Conservation (phyloP, 2,797 vertebrate species). For the Peromyscus attwateri region DNA sequence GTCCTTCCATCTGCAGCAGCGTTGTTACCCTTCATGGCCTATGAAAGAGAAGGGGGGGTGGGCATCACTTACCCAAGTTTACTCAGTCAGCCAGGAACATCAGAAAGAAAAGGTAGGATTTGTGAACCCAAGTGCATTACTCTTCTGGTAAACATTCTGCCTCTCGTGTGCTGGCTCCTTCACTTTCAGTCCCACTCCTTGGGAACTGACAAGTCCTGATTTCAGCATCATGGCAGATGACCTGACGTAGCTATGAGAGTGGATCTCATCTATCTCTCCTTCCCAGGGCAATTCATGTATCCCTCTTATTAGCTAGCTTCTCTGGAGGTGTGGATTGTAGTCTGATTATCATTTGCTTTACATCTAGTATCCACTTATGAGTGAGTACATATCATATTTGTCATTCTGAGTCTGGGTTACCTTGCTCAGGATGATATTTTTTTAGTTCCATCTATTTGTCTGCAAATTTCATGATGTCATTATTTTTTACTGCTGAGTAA, state of each 20-base stretch:
- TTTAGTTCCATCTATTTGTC: too few species aligned
- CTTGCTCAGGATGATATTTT: too few species aligned
- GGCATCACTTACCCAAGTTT: neutral
- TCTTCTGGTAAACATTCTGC: neutral
- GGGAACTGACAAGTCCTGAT: neutral
- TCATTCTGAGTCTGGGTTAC: too few species aligned
- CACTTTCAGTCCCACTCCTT: rapidly evolving
- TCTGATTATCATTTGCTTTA: too few species aligned
- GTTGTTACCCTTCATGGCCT: neutral
- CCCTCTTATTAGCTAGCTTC: too few species aligned
- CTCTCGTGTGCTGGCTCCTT: neutral
- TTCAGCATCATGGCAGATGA: neutral
- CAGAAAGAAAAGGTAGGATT: neutral
- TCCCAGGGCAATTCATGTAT: too few species aligned
- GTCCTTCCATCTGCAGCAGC: neutral
- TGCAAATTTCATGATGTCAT: too few species aligned
- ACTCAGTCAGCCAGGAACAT: neutral
- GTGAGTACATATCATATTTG: too few species aligned
- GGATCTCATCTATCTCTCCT: too few species aligned
- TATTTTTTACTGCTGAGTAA: too few species aligned
- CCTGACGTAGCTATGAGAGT: neutral
- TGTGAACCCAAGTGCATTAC: neutral
- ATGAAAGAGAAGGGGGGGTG: neutral
- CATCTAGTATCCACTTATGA: too few species aligned
- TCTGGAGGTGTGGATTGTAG: too few species aligned